A percentile compares a stretch with the other conserved stretches of the same genome.
phyloP scores from a whole-genome alignment of 2,797 vertebrate species.

The Danio jaintianensis region DNA sequence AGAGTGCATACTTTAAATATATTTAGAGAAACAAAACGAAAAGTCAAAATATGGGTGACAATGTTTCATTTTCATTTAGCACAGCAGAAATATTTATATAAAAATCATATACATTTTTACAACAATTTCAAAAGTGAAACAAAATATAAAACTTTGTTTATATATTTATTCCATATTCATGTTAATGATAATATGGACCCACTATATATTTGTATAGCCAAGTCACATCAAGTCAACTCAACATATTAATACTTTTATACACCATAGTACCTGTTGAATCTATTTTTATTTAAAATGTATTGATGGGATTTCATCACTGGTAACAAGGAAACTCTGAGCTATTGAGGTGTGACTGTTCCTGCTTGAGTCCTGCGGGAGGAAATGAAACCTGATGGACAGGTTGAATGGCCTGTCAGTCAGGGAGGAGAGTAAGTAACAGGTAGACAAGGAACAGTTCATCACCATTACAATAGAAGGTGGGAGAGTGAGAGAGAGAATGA shows the following conservation, averaged over 20 bases:
- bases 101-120: too few species aligned
- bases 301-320: not conserved
- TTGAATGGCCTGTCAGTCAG: slow-evolving; percentile 38
- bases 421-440: slow-evolving; percentile 41
- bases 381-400: slow-evolving; percentile 56
- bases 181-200: too few species aligned
- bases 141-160: too few species aligned
- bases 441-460: slow-evolving; percentile 60
- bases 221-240: too few species aligned
- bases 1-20: too few species aligned
- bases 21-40: too few species aligned
- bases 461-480: slow-evolving; percentile 65
- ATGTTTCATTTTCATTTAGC: too few species aligned
- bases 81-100: too few species aligned
- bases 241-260: not conserved
- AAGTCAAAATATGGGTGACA: too few species aligned
- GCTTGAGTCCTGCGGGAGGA: slow-evolving; percentile 23
- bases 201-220: too few species aligned
- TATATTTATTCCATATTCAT: too few species aligned
- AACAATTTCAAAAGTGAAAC: too few species aligned
- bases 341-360: slow-evolving; percentile 30
- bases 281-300: not conserved
- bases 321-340: not conserved
- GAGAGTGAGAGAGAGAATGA: slow-evolving; percentile 51
- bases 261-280: not conserved